Percentiles rank a stretch among this genome's conserved stretches.
Evolutionary conservation across 2,797 vertebrate genomes (phyloP).

Genomic region (Acipenser ruthenus): DNA sequence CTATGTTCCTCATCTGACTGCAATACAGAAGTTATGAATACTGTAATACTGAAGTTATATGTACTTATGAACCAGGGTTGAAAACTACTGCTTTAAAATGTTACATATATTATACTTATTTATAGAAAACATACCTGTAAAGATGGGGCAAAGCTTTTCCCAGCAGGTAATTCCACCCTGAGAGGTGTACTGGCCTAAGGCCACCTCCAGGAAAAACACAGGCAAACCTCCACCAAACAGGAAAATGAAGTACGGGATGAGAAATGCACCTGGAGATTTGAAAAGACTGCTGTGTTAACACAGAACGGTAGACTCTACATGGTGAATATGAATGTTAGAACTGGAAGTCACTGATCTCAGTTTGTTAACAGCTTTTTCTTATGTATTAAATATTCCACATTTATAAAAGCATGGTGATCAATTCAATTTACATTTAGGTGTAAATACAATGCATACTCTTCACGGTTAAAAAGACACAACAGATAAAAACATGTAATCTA

Average conservation of each 20-base stretch:
- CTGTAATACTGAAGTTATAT: no score
- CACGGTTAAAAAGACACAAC: no score
- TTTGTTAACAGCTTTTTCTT: not conserved
- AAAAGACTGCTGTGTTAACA: not conserved
- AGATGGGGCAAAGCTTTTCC: conserved; percentile 96
- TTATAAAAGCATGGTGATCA: not conserved
- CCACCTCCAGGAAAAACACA: conserved; percentile 96
- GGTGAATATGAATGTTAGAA: not conserved
- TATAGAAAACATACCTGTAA: conserved; percentile 75
- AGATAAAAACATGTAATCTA: no score
- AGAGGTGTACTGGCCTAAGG: conserved; percentile 96
- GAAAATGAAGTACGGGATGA: conserved; percentile 98
- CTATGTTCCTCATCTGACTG: no score
- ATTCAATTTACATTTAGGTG: not conserved
- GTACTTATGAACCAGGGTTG: no score
- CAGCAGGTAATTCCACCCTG: conserved; percentile 98
- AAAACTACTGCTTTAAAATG: no score
- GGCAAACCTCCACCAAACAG: conserved; percentile 95
- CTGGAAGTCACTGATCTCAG: not conserved
- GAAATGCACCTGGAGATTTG: conserved; percentile 82
- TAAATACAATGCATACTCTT: not conserved
- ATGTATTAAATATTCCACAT: not conserved
- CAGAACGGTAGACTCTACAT: not conserved
- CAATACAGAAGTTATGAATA: no score
- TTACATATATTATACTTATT: no score